Evolutionary conservation across 2,113 vertebrate genomes (phyloP).

Genomic region (Heterotis niloticus): DNA sequence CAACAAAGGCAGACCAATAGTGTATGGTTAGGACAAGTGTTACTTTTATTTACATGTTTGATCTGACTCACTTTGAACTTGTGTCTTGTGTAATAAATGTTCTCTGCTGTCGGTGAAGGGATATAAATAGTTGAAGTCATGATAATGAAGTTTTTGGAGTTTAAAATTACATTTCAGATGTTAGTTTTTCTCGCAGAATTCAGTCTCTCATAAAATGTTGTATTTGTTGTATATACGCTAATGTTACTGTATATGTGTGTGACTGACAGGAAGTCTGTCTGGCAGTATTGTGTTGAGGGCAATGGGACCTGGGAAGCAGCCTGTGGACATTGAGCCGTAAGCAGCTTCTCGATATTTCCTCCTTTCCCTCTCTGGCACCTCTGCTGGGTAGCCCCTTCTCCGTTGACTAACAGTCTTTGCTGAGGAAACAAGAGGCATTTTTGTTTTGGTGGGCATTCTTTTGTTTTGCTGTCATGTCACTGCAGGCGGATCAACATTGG

Average conservation of each 20-base stretch:
- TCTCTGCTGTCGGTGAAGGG: too few relatives aligned
- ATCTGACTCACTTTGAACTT: too few relatives aligned
- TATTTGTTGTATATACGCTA: neutral
- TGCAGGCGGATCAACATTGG: slow-evolving; percentile 80
- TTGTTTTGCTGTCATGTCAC: slow-evolving; percentile 15
- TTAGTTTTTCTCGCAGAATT: too few relatives aligned
- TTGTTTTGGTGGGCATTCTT: neutral
- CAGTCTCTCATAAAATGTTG: too few relatives aligned
- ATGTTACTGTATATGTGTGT: slow-evolving; percentile 20
- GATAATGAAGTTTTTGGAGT: neutral
- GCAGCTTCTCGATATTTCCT: slow-evolving; percentile 29
- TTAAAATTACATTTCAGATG: neutral
- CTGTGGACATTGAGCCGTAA: slow-evolving; percentile 79
- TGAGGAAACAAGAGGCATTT: neutral
- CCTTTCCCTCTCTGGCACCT: neutral
- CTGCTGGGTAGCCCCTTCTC: neutral
- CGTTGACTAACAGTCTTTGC: too few relatives aligned
- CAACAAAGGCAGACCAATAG: too few relatives aligned
- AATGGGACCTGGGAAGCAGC: slow-evolving; percentile 69
- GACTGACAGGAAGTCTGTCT: slow-evolving; percentile 68
- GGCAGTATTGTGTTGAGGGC: slow-evolving; percentile 60
- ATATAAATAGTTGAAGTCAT: neutral
- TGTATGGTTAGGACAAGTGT: too few relatives aligned
- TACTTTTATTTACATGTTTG: too few relatives aligned
- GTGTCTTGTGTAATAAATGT: neutral